Conservation (phyloP, 2,113 vertebrate species). For the Larimichthys crocea region DNA sequence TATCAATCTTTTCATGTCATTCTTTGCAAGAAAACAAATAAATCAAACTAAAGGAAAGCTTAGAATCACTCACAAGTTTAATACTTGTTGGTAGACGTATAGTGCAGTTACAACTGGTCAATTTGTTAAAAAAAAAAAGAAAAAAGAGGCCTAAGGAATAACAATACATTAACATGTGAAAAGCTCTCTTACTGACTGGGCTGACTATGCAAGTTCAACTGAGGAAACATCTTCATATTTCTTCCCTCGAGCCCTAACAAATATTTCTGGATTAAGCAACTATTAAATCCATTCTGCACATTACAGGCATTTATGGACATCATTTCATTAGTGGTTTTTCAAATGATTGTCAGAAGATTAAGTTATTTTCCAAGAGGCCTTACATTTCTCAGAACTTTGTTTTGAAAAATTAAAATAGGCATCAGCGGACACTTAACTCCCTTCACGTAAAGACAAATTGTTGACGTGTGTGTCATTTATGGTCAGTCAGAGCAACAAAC, state of each 20-base stretch:
- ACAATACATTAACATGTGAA: constrained; percentile 69
- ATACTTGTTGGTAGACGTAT: background rate
- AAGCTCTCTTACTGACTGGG: constrained; percentile 10
- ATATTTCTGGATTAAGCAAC: background rate
- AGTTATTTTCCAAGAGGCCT: background rate
- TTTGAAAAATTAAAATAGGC: constrained; percentile 11
- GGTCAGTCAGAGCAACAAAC: constrained; percentile 39
- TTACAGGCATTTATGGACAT: background rate
- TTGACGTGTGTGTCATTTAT: constrained; percentile 13
- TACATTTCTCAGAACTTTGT: background rate
- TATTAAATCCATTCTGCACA: background rate
- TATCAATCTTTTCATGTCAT: background rate
- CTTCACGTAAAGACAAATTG: constrained; percentile 2
- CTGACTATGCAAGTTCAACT: constrained; percentile 10
- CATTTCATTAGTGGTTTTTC: background rate
- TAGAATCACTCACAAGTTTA: background rate
- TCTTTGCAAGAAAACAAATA: background rate
- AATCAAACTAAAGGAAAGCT: too few species aligned
- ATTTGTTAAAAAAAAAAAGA: constrained; percentile 50
- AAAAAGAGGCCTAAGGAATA: constrained; percentile 21
- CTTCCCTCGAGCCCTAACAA: background rate
- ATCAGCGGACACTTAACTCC: constrained; percentile 3
- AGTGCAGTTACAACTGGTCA: constrained; percentile 37
- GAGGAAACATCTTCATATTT: background rate
- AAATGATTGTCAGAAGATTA: background rate